Percentiles rank a stretch among this genome's conserved stretches.
Evolutionary conservation across 2,797 vertebrate species (phyloP).

Genomic region (Falco cherrug): DNA sequence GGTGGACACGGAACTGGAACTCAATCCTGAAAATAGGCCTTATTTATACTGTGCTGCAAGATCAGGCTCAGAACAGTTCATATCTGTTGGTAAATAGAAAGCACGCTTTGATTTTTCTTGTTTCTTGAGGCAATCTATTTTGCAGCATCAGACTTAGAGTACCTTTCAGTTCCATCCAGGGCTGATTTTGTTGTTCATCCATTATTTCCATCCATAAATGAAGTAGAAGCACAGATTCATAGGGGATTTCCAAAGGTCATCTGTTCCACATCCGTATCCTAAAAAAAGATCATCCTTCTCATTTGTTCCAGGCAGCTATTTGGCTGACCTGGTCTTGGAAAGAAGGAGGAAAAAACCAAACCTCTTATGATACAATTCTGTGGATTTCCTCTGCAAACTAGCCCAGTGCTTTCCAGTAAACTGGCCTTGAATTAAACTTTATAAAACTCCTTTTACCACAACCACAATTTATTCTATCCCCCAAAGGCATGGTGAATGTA

Average conservation of each 20-base stretch:
- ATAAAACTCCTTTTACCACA: background rate
- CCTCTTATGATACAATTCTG: background rate
- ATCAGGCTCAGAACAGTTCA: background rate
- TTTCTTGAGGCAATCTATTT: background rate
- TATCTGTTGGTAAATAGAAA: background rate
- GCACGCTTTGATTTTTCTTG: background rate
- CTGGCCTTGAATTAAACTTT: background rate
- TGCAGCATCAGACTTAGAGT: background rate
- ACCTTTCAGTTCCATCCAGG: background rate
- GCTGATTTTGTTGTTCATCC: background rate
- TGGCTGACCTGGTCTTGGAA: background rate
- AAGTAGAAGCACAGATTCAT: background rate
- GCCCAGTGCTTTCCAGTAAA: background rate
- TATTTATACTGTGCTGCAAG: background rate
- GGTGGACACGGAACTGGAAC: background rate
- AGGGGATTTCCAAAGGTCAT: background rate
- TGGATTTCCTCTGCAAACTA: background rate
- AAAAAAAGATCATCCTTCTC: background rate
- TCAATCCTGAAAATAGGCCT: background rate
- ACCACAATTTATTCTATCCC: background rate
- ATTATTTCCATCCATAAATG: background rate
- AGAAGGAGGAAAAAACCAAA: background rate
- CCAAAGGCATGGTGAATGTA: background rate
- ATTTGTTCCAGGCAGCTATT: background rate
- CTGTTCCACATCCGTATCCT: background rate